A percentile compares a stretch with the other conserved stretches of the same genome.
phyloP scores from a whole-genome alignment of 2,113 vertebrate genomes.

The Pogonocichla stellata region DNA sequence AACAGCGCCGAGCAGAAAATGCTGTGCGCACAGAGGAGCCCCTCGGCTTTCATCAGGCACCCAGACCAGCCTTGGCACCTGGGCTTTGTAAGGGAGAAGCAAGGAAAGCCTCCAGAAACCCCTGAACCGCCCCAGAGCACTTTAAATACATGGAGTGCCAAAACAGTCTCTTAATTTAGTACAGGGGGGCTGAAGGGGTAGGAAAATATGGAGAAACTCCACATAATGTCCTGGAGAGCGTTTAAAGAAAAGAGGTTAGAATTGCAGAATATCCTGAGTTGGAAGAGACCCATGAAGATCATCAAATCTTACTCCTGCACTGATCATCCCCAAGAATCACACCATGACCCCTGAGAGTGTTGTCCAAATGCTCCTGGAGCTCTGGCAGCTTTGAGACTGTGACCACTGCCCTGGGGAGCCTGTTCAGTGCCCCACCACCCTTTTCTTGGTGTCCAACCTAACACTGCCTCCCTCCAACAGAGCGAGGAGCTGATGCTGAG shows the following conservation, averaged over 20 bases:
- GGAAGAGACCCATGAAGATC: neutral
- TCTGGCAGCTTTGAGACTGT: neutral
- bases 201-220: neutral
- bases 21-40: neutral
- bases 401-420: neutral
- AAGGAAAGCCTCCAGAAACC: neutral
- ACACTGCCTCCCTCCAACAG: neutral
- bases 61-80: neutral
- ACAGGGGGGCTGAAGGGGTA: fast-evolving
- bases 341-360: neutral
- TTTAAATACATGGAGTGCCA: neutral
- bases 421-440: neutral
- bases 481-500: neutral
- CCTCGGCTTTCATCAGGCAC: neutral
- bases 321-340: neutral
- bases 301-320: neutral
- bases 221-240: neutral
- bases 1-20: neutral
- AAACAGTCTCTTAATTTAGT: neutral
- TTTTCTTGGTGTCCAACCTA: neutral
- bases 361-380: neutral
- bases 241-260: neutral
- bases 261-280: neutral
- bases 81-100: neutral
- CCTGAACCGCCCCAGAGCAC: neutral